Conservation (phyloP, 1,140 invertebrate species). For the Olivierus martensii region DNA sequence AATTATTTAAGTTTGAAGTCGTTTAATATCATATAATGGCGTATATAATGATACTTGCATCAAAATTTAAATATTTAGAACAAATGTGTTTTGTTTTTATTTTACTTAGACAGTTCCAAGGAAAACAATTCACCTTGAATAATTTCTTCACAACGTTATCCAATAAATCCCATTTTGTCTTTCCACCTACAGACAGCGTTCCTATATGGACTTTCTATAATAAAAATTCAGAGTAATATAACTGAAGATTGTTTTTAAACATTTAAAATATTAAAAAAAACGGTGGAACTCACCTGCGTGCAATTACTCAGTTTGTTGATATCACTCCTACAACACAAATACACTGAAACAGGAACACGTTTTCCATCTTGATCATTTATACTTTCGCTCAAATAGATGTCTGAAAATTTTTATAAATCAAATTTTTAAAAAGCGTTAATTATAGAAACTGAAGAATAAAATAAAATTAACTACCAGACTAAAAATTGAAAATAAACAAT, state of each 20-base stretch:
- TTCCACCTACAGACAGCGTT: conserved; percentile 71
- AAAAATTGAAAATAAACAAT: too few relatives aligned
- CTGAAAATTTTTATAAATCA: conserved; percentile 1
- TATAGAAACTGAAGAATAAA: too few relatives aligned
- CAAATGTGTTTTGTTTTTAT: too few relatives aligned
- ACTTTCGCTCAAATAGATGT: conserved; percentile 25
- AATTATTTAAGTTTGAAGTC: not conserved
- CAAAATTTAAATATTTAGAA: not conserved
- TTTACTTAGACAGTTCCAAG: too few relatives aligned
- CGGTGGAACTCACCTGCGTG: not conserved
- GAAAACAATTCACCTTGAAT: conserved; percentile 55
- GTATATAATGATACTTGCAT: not conserved
- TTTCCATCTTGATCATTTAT: conserved; percentile 67
- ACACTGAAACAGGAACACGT: conserved; percentile 65
- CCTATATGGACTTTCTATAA: conserved; percentile 53
- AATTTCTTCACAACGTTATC: conserved; percentile 78
- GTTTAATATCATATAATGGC: not conserved
- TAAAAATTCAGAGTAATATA: not conserved
- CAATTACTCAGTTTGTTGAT: not conserved
- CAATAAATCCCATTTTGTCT: conserved; percentile 87
- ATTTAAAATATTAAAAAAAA: not conserved
- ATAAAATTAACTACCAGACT: too few relatives aligned
- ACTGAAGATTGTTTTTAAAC: not conserved
- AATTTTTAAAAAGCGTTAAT: conserved; percentile 5
- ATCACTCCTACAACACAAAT: conserved; percentile 41